phyloP scores from a whole-genome alignment of 2,888 invertebrate genomes.

The Hypena proboscidalis region DNA sequence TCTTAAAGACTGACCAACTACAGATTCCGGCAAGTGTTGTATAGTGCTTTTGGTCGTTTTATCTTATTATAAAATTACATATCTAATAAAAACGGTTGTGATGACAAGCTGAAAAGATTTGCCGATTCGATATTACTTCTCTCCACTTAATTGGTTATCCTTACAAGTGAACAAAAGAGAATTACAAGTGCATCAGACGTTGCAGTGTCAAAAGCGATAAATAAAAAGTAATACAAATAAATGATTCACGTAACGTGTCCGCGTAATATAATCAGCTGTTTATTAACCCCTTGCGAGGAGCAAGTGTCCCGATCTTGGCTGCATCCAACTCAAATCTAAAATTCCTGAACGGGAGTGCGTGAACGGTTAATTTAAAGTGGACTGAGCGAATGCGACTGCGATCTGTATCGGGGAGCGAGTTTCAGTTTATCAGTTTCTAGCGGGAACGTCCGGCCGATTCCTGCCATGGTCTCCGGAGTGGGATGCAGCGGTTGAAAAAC shows the following conservation, averaged over 20 bases:
- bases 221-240: slow-evolving; percentile 34
- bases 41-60: too few species aligned
- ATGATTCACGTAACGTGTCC: slow-evolving; percentile 34
- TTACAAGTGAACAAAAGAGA: too few species aligned
- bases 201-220: background rate
- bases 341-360: slow-evolving; percentile 79
- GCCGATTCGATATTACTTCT: too few species aligned
- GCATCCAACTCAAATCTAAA: slow-evolving; percentile 81
- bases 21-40: too few species aligned
- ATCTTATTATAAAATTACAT: too few species aligned
- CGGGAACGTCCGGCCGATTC: slow-evolving; percentile 75
- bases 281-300: slow-evolving; percentile 41
- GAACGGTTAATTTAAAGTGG: slow-evolving; percentile 82
- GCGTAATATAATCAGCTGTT: slow-evolving; percentile 43
- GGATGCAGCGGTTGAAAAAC: slow-evolving; percentile 21
- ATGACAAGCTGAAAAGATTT: too few species aligned
- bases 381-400: slow-evolving; percentile 71
- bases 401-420: slow-evolving; percentile 79
- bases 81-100: too few species aligned
- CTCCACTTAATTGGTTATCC: too few species aligned
- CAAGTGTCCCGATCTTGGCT: slow-evolving; percentile 61
- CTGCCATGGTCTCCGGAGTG: slow-evolving; percentile 23
- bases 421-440: slow-evolving; percentile 83
- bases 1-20: too few species aligned
- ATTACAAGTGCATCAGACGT: too few species aligned